A percentile compares a stretch with the other conserved stretches of the same genome.
These are phyloP conservation scores for Maniola hyperantus DNA, from an alignment of 2,888 invertebrate genomes.

Conservation along the genomic window DNA sequence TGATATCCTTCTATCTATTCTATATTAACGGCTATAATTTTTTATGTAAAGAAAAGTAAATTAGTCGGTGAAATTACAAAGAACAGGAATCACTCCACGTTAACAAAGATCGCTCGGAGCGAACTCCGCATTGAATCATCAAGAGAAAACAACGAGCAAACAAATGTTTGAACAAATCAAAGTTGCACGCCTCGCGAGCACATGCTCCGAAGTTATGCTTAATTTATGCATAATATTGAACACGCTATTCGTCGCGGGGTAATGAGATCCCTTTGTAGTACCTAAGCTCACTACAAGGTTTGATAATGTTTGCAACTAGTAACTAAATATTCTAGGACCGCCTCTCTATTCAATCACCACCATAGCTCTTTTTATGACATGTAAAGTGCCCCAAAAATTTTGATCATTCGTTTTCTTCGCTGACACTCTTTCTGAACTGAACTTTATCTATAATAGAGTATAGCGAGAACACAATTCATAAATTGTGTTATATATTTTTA, in stretches of 20 bases:
- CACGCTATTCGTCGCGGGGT: constrained; percentile 42
- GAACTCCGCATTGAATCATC: constrained; percentile 32
- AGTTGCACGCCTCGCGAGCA: constrained; percentile 41
- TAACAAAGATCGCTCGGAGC: constrained; percentile 29
- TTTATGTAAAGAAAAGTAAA: constrained; percentile 8
- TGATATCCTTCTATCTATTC: no score
- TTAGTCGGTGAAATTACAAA: constrained; percentile 11
- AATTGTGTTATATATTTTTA: no score
- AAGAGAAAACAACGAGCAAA: constrained; percentile 41
- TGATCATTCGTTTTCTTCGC: no score
- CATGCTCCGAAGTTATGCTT: constrained; percentile 46
- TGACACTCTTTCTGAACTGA: no score
- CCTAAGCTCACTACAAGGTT: not conserved
- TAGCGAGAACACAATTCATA: no score
- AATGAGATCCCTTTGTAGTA: constrained; percentile 29
- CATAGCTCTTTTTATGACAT: no score
- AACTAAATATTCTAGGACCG: not conserved
- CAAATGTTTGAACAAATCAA: constrained; percentile 46
- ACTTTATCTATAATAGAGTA: not conserved
- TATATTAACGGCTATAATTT: not conserved
- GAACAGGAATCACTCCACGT: constrained; percentile 22
- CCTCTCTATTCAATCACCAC: no score
- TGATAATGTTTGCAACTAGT: constrained; percentile 4
- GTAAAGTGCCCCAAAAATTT: no score
- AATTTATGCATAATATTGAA: constrained; percentile 51